Evolutionary conservation across 2,888 invertebrate genomes (phyloP).

Genomic region (Chrysolina oricalcia): DNA sequence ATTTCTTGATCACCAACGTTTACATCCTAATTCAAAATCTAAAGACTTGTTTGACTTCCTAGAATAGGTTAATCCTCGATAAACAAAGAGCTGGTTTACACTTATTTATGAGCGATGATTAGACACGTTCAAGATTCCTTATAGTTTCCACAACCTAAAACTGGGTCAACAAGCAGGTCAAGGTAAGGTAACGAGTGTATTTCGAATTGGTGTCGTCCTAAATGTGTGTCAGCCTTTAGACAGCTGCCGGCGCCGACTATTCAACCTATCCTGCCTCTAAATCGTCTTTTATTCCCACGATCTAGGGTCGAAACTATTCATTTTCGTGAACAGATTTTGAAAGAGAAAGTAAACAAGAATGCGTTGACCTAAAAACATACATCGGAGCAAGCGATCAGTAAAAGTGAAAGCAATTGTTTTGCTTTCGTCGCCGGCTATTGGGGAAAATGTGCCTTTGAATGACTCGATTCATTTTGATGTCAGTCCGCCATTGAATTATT

Average conservation of each 20-base stretch:
- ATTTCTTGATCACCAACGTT: too few species aligned
- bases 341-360: slow-evolving; percentile 50
- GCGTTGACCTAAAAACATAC: slow-evolving; percentile 56
- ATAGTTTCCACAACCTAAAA: slow-evolving; percentile 38
- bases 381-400: slow-evolving; percentile 55
- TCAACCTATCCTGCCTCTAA: not conserved
- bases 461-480: slow-evolving; percentile 39
- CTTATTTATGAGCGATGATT: not conserved
- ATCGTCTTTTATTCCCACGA: slow-evolving; percentile 23
- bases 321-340: slow-evolving; percentile 39
- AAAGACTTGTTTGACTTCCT: not conserved
- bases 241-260: not conserved
- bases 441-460: slow-evolving; percentile 41
- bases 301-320: slow-evolving; percentile 33
- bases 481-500: slow-evolving; percentile 31
- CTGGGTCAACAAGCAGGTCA: slow-evolving; percentile 54
- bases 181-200: slow-evolving; percentile 44
- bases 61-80: not conserved
- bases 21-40: not conserved
- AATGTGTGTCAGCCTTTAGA: slow-evolving; percentile 38
- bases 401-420: slow-evolving; percentile 63
- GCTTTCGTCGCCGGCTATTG: slow-evolving; percentile 54
- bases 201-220: slow-evolving; percentile 47
- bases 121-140: slow-evolving; percentile 22
- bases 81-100: slow-evolving; percentile 5